Base-by-base conservation (phyloP, 2,113 vertebrate species). In the Tachycineta bicolor region DNA sequence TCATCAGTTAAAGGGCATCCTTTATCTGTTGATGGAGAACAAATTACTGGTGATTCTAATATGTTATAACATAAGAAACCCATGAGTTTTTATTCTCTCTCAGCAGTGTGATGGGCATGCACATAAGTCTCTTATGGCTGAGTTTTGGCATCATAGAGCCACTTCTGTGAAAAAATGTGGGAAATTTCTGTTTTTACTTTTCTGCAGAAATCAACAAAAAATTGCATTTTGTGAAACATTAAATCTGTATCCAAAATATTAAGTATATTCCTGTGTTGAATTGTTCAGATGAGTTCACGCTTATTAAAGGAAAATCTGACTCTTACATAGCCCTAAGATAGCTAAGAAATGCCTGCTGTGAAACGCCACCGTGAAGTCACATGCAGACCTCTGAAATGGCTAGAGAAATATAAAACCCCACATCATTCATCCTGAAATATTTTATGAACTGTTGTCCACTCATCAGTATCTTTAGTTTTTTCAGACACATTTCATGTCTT, bases 11-110 rank as follows among this genome's bases (percentile, higher is more conserved):
- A 85, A 71, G 18, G 24, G 2, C 13, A 68, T 58, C 21, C 29
- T 63, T 91, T 58, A 39, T 31, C 11, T 3, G 0, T 53, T 0
- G 0, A 15, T 41, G 31, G 14, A 59, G 24, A 68, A 53, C 12
- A 76, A 67, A 76, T 52, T 47, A 31, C 12, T 20, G 21, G 11
- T 43, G 18, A 53, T 24, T 77, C 14, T 39, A 73, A 68, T 24
- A n/a, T 18, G 62, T 34, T 43, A 7, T 34, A 39, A 20, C 6
- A 33, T 17, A 43, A 31, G 29, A 80, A 80, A 93, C 22, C 3
- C 0, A 3, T 14, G 8, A 43, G 7, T 4, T 56, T 65, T 58
- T n/a, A 28, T 37, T 71, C 9, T 16, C 37, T 76, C 14, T 37
- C 24, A 60, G 16, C 14, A 80, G 62, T 9, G 4, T 11, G 11